Percentiles rank a stretch among this genome's conserved stretches.
Evolutionary conservation across 2,113 vertebrate species (phyloP).

Genomic region (Eudyptes chrysolophus): DNA sequence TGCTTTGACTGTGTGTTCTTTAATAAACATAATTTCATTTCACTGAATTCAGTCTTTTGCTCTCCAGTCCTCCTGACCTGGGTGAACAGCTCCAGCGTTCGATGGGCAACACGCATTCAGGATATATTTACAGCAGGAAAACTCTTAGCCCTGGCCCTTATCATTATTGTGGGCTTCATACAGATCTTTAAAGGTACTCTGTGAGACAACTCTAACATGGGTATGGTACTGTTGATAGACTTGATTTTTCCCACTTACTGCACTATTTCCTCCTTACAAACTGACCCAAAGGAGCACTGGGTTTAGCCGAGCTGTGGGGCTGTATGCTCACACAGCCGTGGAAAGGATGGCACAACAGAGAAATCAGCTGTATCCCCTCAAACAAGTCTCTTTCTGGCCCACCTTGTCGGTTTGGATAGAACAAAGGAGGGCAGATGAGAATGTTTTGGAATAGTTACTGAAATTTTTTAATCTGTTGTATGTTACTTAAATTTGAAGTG

Average conservation of each 20-base stretch:
- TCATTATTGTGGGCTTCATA: conserved; percentile 89
- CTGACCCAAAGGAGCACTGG: fast-evolving
- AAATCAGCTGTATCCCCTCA: background rate
- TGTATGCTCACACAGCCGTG: background rate
- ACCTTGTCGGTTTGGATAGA: background rate
- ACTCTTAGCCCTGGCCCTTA: conserved; percentile 90
- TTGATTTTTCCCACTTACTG: background rate
- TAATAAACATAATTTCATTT: background rate
- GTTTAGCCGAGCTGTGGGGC: background rate
- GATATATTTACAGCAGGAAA: conserved; percentile 94
- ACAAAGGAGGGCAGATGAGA: background rate
- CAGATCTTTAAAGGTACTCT: conserved; percentile 91
- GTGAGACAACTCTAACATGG: background rate
- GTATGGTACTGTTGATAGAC: background rate
- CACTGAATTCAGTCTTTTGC: conserved; percentile 40
- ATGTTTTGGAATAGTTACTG: background rate
- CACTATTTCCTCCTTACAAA: background rate
- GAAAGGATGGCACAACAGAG: background rate
- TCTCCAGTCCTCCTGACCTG: conserved; percentile 91
- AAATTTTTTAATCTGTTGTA: background rate
- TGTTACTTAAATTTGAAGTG: background rate
- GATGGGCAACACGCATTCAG: conserved; percentile 94
- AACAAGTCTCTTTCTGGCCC: background rate
- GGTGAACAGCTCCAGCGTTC: conserved; percentile 96
- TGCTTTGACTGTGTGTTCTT: background rate